These are phyloP conservation scores for Heliothis virescens DNA, from an alignment of 1,140 invertebrate species.

Conservation along the genomic window DNA sequence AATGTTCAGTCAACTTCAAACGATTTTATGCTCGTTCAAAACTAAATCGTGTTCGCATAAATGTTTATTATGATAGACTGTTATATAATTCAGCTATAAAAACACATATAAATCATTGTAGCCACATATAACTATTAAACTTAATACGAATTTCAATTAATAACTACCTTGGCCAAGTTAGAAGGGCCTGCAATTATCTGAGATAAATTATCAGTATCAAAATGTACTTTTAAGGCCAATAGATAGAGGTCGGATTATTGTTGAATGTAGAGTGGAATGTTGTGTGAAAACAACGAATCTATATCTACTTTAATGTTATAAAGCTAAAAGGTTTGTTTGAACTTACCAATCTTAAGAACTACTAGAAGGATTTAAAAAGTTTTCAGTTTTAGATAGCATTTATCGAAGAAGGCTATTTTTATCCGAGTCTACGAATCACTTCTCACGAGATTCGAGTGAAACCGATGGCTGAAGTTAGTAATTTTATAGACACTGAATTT, in stretches of 20 bases:
- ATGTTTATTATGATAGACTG: conserved; percentile 18
- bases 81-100: conserved; percentile 37
- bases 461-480: too few relatives aligned
- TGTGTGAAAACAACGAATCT: not conserved
- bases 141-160: conserved; percentile 48
- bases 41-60: conserved; percentile 31
- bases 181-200: conserved; percentile 50
- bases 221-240: conserved; percentile 21
- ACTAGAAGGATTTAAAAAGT: too few relatives aligned
- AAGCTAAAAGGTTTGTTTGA: not conserved
- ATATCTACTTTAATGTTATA: too few relatives aligned
- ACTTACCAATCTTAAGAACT: too few relatives aligned
- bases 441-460: too few relatives aligned
- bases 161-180: conserved; percentile 54
- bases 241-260: conserved; percentile 21
- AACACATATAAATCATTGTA: conserved; percentile 43
- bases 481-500: too few relatives aligned
- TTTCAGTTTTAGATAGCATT: too few relatives aligned
- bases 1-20: conserved; percentile 18
- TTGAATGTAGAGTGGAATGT: not conserved
- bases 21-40: conserved; percentile 21
- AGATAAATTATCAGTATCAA: conserved; percentile 31
- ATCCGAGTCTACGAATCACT: too few relatives aligned
- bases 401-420: too few relatives aligned
- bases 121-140: conserved; percentile 32